Evolutionary conservation across 2,797 vertebrate species (phyloP).

Genomic region (Octomys mimax): DNA sequence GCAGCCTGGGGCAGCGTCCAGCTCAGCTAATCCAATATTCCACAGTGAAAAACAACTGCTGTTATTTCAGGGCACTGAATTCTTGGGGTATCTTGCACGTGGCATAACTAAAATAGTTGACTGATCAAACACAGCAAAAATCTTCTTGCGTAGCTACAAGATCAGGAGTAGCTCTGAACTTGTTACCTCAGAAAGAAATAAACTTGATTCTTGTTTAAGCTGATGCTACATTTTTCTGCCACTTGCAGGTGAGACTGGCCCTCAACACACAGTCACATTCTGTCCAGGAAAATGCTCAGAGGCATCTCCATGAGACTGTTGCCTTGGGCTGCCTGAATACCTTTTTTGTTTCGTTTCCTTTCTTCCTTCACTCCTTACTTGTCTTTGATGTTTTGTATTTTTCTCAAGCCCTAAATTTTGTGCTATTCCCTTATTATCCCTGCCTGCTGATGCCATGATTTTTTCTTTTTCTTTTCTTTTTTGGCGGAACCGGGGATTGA

Average conservation of each 20-base stretch:
- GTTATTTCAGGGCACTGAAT: slow-evolving; percentile 13
- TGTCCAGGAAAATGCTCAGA: background rate
- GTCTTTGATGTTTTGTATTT: background rate
- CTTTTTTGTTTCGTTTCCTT: background rate
- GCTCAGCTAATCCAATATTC: background rate
- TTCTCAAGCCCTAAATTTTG: background rate
- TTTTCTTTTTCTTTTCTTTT: background rate
- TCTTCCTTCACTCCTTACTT: background rate
- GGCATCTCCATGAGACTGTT: background rate
- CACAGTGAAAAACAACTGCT: slow-evolving; percentile 12
- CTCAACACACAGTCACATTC: background rate
- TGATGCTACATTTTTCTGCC: background rate
- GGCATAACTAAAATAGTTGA: background rate
- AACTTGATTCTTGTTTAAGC: background rate
- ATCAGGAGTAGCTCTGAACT: background rate
- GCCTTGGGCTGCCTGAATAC: background rate
- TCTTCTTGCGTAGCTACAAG: background rate
- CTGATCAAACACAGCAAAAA: background rate
- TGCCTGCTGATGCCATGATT: background rate
- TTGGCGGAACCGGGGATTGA: too few species aligned
- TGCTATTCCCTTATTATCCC: background rate
- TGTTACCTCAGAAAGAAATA: background rate
- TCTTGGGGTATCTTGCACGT: background rate
- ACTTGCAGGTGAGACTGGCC: background rate
- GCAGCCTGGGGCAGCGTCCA: slow-evolving; percentile 10